A percentile compares a stretch with the other conserved stretches of the same genome.
Conservation (phyloP, 2,113 vertebrate genomes). For the Nothoprocta pentlandii region DNA sequence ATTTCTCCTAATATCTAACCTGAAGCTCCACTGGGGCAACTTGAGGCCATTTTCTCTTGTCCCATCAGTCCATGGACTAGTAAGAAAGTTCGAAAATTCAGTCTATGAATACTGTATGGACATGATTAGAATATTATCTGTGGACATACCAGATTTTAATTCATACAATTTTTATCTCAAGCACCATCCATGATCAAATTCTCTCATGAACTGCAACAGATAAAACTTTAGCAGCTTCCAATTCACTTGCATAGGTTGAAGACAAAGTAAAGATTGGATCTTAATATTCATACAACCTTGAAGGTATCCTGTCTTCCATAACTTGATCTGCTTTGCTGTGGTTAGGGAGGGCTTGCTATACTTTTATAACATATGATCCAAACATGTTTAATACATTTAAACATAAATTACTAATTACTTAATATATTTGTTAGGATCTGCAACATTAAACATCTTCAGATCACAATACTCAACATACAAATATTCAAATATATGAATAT, state of each 20-base stretch:
- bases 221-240: background rate
- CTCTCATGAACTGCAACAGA: background rate
- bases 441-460: background rate
- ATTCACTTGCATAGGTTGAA: rapidly evolving
- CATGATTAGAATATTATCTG: background rate
- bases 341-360: background rate
- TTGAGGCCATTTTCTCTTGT: too few relatives aligned
- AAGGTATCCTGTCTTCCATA: background rate
- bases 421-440: background rate
- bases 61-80: background rate
- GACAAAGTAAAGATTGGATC: background rate
- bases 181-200: background rate
- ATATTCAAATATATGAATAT: too few relatives aligned
- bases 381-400: background rate
- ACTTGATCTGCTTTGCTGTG: background rate
- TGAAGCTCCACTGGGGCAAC: too few relatives aligned
- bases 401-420: background rate
- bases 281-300: background rate
- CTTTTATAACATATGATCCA: background rate
- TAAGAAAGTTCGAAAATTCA: background rate
- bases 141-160: background rate
- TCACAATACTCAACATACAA: too few relatives aligned
- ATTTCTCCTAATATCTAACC: too few relatives aligned
- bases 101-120: background rate
- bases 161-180: background rate